Percentiles rank a stretch among this genome's conserved stretches.
Evolutionary conservation across 2,797 vertebrate genomes (phyloP).

Genomic region (Eulemur rubriventer): DNA sequence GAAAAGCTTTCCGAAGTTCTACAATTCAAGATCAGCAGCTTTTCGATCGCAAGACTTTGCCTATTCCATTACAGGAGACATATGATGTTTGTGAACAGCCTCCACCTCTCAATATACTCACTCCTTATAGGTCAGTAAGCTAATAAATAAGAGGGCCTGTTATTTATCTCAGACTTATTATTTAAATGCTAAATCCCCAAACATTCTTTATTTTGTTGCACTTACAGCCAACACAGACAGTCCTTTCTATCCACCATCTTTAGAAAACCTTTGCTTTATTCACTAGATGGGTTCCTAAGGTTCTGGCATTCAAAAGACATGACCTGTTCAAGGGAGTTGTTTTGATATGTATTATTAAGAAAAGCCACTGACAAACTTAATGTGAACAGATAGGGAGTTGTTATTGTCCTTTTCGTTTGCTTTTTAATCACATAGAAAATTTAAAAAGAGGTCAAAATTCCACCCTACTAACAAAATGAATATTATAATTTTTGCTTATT

Average conservation of each 20-base stretch:
- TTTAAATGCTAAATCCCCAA: not conserved
- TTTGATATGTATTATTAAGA: conserved; percentile 30
- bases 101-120: conserved; percentile 97
- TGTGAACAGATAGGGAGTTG: not conserved
- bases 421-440: conserved; percentile 17
- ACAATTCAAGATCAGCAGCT: conserved; percentile 98
- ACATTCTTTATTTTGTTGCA: not conserved
- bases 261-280: conserved; percentile 20
- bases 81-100: conserved; percentile 96
- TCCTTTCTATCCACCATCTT: not conserved
- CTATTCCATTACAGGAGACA: conserved; percentile 96
- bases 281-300: not conserved
- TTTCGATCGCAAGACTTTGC: conserved; percentile 95
- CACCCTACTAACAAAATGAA: not conserved
- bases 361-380: not conserved
- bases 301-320: not conserved
- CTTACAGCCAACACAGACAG: not conserved
- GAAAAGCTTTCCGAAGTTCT: conserved; percentile 98
- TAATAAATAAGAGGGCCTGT: not conserved
- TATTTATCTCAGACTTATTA: not conserved
- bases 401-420: conserved; percentile 1
- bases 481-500: not conserved
- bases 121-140: conserved; percentile 94
- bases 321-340: not conserved
- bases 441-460: not conserved